Base-by-base conservation (phyloP, 1,140 invertebrate species). In the Pogonomyrmex californicus region DNA sequence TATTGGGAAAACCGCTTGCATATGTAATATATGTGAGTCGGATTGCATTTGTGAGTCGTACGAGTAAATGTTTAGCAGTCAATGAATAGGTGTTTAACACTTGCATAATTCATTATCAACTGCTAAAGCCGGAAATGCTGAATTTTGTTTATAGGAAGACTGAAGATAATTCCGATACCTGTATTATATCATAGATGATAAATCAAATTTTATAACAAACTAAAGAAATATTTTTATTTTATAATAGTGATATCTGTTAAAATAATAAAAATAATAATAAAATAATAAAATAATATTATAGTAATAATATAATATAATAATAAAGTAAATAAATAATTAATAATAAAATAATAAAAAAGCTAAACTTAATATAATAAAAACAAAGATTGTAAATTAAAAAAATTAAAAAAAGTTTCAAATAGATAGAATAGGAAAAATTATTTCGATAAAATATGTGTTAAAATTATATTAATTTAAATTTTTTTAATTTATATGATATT, bases 31-130 rank as follows among this genome's bases (percentile, higher is more conserved):
- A 79, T 62, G 66, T 78, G 78, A 56, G 38, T 65, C 51, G 68
- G 23, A 23, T 23, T 23, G 23, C 23, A 23, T 23, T 23, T 23
- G 23, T 23, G 23, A 56, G 38, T 65, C 51, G 68, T 75, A 51
- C 23, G 7, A 44, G 2, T 4, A 38, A 47, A 62, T 54, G 44
- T 86, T 86, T 65, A 60, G 86, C 56, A 10, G 36, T 17, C 60
- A 62, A 38, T 85, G 81, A 89, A 73, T 71, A 38, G 41, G 54
- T n/a, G 54, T 86, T 89, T 90, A 88, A 54, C 88, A 90, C 83
- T 63, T 88, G 23, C 0, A 23, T 14, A 85, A 71, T 47, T 85
- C 62, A 77, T 7, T 41, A 23, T 36, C 51, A 23, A 47, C 7
- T 44, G 60, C 9, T 54, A 83, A 82, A 33, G 30, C n/a, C 77